These are phyloP conservation scores for Nasonia giraulti DNA, from an alignment of 1,140 invertebrate species.

Conservation along the genomic window DNA sequence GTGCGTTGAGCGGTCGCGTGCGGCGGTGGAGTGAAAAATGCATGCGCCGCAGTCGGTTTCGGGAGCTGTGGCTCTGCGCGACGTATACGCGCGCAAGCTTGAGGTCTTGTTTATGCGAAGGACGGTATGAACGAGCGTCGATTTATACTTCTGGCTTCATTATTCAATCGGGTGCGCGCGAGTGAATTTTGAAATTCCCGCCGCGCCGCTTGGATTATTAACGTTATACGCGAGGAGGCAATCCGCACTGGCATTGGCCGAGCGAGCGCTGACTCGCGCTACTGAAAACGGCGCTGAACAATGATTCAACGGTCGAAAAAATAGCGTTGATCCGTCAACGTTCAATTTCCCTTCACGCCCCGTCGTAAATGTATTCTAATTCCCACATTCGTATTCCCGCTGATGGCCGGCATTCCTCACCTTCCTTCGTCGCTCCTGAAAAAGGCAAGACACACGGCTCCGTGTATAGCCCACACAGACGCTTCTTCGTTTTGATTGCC, in stretches of 20 bases:
- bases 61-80: too few relatives aligned
- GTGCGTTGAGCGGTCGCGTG: not conserved
- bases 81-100: too few relatives aligned
- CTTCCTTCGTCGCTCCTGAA: not conserved
- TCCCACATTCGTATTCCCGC: conserved; percentile 45
- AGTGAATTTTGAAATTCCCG: not conserved
- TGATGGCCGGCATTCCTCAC: not conserved
- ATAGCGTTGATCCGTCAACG: not conserved
- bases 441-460: too few relatives aligned
- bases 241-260: not conserved
- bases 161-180: not conserved
- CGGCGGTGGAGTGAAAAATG: not conserved
- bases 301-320: not conserved
- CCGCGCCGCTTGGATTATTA: not conserved
- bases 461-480: not conserved
- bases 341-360: conserved; percentile 13
- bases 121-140: not conserved
- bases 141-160: not conserved
- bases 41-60: not conserved
- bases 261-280: not conserved
- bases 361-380: conserved; percentile 40
- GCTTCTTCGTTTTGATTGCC: conserved; percentile 45
- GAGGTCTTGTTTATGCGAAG: not conserved
- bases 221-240: not conserved
- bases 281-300: not conserved